Conservation (phyloP, 2,113 vertebrate genomes). For the Gambusia affinis region DNA sequence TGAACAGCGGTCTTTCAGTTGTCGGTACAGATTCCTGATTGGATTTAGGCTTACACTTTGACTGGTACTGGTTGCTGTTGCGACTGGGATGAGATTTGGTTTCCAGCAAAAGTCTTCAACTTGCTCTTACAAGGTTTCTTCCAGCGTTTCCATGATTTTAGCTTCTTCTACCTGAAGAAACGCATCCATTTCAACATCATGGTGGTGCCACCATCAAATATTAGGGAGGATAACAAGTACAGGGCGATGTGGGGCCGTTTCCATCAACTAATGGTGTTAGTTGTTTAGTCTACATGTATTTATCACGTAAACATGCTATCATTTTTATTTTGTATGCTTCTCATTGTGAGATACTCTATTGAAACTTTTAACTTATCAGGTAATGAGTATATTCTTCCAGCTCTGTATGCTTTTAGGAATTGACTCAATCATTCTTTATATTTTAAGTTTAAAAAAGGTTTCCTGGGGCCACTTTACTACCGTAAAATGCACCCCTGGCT, state of each 20-base stretch:
- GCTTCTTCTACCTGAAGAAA: not conserved
- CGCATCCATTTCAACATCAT: no score
- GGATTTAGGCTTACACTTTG: no score
- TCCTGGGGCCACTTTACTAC: conserved; percentile 26
- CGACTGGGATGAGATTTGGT: no score
- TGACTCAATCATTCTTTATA: not conserved
- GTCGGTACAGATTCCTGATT: not conserved
- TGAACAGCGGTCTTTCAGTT: not conserved
- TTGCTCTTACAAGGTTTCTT: not conserved
- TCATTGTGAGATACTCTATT: not conserved
- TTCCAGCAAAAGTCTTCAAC: not conserved
- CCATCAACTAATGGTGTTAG: no score
- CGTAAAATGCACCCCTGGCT: conserved; percentile 18
- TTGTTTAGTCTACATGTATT: no score
- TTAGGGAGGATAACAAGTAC: no score
- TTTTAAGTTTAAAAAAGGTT: not conserved
- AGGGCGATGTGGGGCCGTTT: no score
- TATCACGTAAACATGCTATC: not conserved
- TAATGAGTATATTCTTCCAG: conserved; percentile 5
- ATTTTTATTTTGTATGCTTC: not conserved
- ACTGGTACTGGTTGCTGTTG: no score
- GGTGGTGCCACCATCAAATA: no score
- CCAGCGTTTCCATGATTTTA: not conserved
- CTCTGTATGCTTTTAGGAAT: not conserved
- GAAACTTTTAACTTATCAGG: not conserved